These are phyloP conservation scores for Amphimallon solstitiale DNA, from an alignment of 2,888 invertebrate genomes.

Conservation along the genomic window DNA sequence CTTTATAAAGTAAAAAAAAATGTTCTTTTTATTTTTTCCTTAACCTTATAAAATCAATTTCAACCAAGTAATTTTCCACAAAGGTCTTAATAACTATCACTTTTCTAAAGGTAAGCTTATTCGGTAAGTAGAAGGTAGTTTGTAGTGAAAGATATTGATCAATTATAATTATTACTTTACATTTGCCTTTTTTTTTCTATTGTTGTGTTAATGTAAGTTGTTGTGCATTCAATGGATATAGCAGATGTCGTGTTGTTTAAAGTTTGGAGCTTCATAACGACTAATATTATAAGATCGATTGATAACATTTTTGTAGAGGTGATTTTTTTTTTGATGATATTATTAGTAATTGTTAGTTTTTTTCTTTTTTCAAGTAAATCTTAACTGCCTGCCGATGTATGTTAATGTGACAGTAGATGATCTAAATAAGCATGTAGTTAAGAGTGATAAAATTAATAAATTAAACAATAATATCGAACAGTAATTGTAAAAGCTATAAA, in stretches of 20 bases:
- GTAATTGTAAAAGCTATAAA: too few relatives aligned
- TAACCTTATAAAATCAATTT: conserved; percentile 29
- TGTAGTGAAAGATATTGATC: conserved; percentile 9
- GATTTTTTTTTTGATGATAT: neutral
- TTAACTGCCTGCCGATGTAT: conserved; percentile 17
- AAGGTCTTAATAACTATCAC: conserved; percentile 40
- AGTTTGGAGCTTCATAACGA: neutral
- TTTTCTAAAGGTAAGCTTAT: conserved; percentile 36
- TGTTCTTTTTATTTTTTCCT: conserved; percentile 29
- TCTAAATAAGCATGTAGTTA: conserved; percentile 5
- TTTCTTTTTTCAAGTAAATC: neutral
- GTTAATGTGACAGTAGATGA: conserved; percentile 22
- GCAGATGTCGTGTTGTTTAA: neutral
- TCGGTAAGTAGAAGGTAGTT: conserved; percentile 38
- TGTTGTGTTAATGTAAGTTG: conserved; percentile 8
- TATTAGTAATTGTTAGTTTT: neutral
- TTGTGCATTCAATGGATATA: neutral
- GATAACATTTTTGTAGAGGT: neutral
- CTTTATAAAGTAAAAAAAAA: neutral
- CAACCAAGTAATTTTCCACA: conserved; percentile 35
- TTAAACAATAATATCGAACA: too few relatives aligned
- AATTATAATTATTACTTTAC: conserved; percentile 15
- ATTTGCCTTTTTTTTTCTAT: conserved; percentile 16
- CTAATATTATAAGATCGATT: neutral
- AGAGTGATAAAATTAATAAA: too few relatives aligned